These are phyloP conservation scores for Drosophila rellima DNA, from an alignment of 2,888 invertebrate genomes.

Conservation along the genomic window DNA sequence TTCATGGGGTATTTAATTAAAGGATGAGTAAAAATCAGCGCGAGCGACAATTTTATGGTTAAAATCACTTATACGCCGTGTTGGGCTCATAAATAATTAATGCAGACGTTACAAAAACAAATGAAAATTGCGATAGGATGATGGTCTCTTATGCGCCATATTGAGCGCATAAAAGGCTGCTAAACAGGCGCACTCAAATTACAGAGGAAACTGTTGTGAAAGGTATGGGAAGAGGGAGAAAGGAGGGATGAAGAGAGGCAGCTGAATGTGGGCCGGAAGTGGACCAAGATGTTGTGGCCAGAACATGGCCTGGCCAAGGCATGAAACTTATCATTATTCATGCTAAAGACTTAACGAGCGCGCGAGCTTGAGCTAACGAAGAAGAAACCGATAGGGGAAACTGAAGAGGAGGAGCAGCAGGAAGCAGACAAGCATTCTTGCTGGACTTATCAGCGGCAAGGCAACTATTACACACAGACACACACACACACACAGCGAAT, in stretches of 20 bases:
- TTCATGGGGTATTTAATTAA: slow-evolving; percentile 52
- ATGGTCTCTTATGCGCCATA: slow-evolving; percentile 59
- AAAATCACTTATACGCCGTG: slow-evolving; percentile 73
- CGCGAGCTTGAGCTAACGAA: slow-evolving; percentile 40
- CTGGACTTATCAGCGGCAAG: slow-evolving; percentile 59
- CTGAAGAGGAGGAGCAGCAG: neutral
- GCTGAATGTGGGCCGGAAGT: slow-evolving; percentile 52
- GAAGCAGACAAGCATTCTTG: slow-evolving; percentile 29
- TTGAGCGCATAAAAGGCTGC: slow-evolving; percentile 71
- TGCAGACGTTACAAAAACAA: slow-evolving; percentile 60
- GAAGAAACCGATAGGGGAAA: neutral
- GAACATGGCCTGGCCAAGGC: slow-evolving; percentile 39
- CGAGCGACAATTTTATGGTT: slow-evolving; percentile 39
- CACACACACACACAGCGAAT: slow-evolving; percentile 49
- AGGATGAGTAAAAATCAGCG: slow-evolving; percentile 47
- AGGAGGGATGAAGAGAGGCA: neutral
- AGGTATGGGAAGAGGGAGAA: neutral
- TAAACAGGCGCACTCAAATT: slow-evolving; percentile 65
- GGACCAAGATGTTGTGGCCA: slow-evolving; percentile 60
- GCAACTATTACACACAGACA: slow-evolving; percentile 68
- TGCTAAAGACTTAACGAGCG: slow-evolving; percentile 82
- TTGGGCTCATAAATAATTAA: slow-evolving; percentile 78
- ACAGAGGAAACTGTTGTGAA: slow-evolving; percentile 23
- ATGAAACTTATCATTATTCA: slow-evolving; percentile 79
- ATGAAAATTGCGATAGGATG: slow-evolving; percentile 52